Base-by-base conservation (phyloP, 2,888 invertebrate genomes). In the Aleiodes testaceus region DNA sequence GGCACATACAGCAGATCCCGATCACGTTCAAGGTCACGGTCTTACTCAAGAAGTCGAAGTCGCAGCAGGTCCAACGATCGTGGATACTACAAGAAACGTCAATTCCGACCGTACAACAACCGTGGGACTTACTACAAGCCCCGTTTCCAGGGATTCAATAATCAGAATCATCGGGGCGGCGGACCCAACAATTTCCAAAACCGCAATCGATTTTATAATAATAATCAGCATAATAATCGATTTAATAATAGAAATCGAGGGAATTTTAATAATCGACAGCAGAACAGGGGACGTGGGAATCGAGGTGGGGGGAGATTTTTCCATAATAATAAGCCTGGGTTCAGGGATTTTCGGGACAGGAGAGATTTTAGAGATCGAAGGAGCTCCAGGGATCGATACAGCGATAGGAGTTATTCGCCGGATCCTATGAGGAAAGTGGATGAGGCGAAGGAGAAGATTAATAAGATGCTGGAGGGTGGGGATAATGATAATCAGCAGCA, bases 51-150 rank as follows among this genome's bases (percentile, higher is more conserved):
- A 20, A 86, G 85, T 75, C 87, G 85, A 0, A 87, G 87, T 66
- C 86, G 88, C 63, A 91, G 91, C 78, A 89, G 91, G 75, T 87
- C 88, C 0, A 86, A 86, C 12, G 87, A 88, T 66, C 81, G 88
- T 0, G 86, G 87, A 11, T 85, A 84, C 66, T 84, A 87, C 52
- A 78, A 87, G 0, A 87, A 86, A 70, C 81, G 87, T 16, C 85
- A 86, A 61, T 85, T 85, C 74, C 78, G 87, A 2, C 85, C 85
- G 1, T 93, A 90, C 80, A 90, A 90, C 85, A 93, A 93, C 83
- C 91, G 94, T 69, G 94, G 94, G 75, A 94, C 93, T 0, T 94
- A 94, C 87, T 94, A 94, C 88, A 92, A 93, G 79, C 94, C 94
- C 0, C 90, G 94, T 75, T 93, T 94, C 90, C 93, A 93, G 84